These are phyloP conservation scores for Helicoverpa armigera DNA, from an alignment of 1,140 invertebrate genomes.

Conservation along the genomic window DNA sequence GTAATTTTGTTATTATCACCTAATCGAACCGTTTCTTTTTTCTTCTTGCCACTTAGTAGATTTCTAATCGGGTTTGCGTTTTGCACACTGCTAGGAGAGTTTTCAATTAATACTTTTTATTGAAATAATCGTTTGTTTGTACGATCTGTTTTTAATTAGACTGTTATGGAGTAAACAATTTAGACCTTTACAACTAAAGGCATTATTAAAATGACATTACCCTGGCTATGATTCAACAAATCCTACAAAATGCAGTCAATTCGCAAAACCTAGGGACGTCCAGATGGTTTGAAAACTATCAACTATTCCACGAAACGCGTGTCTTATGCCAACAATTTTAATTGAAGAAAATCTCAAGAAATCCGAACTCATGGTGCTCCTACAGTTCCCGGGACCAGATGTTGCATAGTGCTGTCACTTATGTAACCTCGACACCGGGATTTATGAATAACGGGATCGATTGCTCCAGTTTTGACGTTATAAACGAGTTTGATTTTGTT, in stretches of 20 bases:
- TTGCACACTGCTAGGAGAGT: too few relatives aligned
- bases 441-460: constrained; percentile 24
- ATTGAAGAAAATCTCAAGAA: constrained; percentile 21
- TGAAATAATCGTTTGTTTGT: too few relatives aligned
- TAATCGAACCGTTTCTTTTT: too few relatives aligned
- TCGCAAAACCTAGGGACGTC: neutral
- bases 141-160: too few relatives aligned
- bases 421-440: constrained; percentile 17
- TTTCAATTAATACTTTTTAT: too few relatives aligned
- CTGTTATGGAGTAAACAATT: too few relatives aligned
- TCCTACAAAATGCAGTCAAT: neutral
- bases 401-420: constrained; percentile 35
- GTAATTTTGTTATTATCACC: too few relatives aligned
- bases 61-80: too few relatives aligned
- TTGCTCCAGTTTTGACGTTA: constrained; percentile 6
- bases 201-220: neutral
- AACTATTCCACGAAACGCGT: neutral
- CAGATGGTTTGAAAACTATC: neutral
- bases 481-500: constrained; percentile 1
- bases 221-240: neutral
- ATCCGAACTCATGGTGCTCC: neutral
- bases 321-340: neutral
- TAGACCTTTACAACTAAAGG: too few relatives aligned
- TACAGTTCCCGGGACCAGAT: constrained; percentile 23
- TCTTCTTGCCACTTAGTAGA: too few relatives aligned